Base-by-base conservation (phyloP, 2,113 vertebrate species). In the Xenotilapia caudafasciata region DNA sequence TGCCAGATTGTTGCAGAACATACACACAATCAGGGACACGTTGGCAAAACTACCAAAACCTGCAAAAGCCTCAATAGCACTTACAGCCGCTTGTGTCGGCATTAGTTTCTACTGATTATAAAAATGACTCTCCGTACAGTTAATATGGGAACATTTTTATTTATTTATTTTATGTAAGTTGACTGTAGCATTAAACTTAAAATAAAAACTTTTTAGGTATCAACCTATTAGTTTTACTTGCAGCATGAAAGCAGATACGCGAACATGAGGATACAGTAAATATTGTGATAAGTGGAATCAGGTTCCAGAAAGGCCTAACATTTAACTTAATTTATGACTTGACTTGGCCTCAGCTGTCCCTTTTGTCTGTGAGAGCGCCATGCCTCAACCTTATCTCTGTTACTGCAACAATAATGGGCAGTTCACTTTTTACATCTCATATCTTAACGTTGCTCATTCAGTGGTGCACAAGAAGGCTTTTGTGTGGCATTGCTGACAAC, bases 401-500 rank as follows among this genome's bases (percentile, higher is more conserved):
- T 65, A 77, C 47, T 47, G n/a, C 21, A 68, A 45, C 60, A 73
- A 19, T 83, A 75, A 49, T 28, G 23, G 33, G 6, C 58, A 62
- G 56, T 54, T 60, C n/a, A 28, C 55, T 81, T 38, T 73, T 31
- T 19, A 11, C 77, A 51, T 68, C 70, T 91, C 38, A 21, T 68
- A 60, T 75, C 55, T 49, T 49, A 58, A 45, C 60, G 10, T 65
- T 73, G 56, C 55, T 82, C 55, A 10, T 79, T 87, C 82, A 81
- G 38, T 40, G 51, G 81, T 65, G 86, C 86, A 92, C 81, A 92
- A 73, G 62, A 73, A 84, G 80, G 88, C 87, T 86, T 94, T 93
- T 94, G 91, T 93, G 40, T 89, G 62, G 84, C 53, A 53, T 60
- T 83, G 68, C 90, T 94, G 94, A 94, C 92, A 93, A 88, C 92